These are phyloP conservation scores for Alectura lathami DNA, from an alignment of 2,113 vertebrate genomes.

Conservation along the genomic window DNA sequence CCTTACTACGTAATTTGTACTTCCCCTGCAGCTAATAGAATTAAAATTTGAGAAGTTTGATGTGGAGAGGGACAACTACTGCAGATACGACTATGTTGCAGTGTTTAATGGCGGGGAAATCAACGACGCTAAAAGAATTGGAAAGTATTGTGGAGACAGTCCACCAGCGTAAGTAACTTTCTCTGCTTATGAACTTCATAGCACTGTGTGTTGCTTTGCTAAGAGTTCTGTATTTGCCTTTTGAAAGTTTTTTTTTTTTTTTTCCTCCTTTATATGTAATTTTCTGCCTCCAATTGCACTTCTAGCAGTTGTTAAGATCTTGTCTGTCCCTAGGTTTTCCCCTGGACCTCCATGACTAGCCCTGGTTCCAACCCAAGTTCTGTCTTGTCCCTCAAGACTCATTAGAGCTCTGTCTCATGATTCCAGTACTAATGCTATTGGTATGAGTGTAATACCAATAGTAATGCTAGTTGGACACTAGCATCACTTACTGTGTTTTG, in stretches of 20 bases:
- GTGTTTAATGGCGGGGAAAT: conserved; percentile 94
- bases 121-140: conserved; percentile 93
- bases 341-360: neutral
- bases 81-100: conserved; percentile 93
- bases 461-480: neutral
- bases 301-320: neutral
- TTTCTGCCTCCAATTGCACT: neutral
- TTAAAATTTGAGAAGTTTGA: conserved; percentile 98
- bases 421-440: neutral
- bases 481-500: neutral
- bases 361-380: neutral
- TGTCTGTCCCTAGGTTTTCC: neutral
- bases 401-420: neutral
- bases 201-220: neutral
- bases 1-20: neutral
- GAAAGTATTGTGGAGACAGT: conserved; percentile 95
- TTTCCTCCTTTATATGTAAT: neutral
- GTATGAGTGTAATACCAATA: neutral
- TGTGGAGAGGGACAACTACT: conserved; percentile 96
- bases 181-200: neutral
- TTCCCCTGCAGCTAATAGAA: conserved; percentile 84
- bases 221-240: neutral
- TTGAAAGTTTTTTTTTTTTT: neutral
- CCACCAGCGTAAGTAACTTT: conserved; percentile 89
- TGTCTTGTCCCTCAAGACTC: neutral